Percentiles rank a stretch among this genome's conserved stretches.
Conservation (phyloP, 2,888 invertebrate species). For the Tenthredo livida region DNA sequence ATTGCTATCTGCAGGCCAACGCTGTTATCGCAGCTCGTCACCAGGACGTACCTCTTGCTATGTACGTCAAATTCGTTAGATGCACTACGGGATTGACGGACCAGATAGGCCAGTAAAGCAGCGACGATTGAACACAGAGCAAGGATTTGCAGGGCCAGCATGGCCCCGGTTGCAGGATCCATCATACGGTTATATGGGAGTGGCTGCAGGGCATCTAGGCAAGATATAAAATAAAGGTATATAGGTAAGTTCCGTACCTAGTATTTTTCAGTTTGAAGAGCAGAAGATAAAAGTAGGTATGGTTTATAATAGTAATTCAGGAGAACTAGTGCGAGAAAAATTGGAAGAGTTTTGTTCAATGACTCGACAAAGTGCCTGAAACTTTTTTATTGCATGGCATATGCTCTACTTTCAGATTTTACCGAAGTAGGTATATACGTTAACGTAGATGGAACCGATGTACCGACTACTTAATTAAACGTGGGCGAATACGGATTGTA, state of each 20-base stretch:
- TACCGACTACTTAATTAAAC: not conserved
- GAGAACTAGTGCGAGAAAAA: constrained; percentile 38
- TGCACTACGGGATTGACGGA: constrained; percentile 85
- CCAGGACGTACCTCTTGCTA: constrained; percentile 87
- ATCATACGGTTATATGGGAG: constrained; percentile 75
- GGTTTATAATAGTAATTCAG: not conserved
- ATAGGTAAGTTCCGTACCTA: not conserved
- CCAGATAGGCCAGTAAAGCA: constrained; percentile 88
- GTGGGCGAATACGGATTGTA: constrained; percentile 1
- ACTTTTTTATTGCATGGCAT: constrained; percentile 21
- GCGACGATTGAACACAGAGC: constrained; percentile 91
- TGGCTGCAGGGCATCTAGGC: constrained; percentile 1
- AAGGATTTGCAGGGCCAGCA: constrained; percentile 89
- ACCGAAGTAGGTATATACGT: not conserved
- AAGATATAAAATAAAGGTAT: constrained; percentile 6
- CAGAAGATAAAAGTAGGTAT: not conserved
- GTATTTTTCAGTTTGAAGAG: not conserved
- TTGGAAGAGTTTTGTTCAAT: constrained; percentile 34
- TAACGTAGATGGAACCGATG: not conserved
- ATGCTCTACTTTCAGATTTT: constrained; percentile 17
- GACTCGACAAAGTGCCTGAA: constrained; percentile 23
- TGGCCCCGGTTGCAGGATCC: constrained; percentile 91
- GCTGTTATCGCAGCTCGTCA: constrained; percentile 90
- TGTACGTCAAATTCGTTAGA: constrained; percentile 79
- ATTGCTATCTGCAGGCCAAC: constrained; percentile 86